Percentiles rank a stretch among this genome's conserved stretches.
These are phyloP conservation scores for Diadromus collaris DNA, from an alignment of 2,888 invertebrate species.

Conservation along the genomic window DNA sequence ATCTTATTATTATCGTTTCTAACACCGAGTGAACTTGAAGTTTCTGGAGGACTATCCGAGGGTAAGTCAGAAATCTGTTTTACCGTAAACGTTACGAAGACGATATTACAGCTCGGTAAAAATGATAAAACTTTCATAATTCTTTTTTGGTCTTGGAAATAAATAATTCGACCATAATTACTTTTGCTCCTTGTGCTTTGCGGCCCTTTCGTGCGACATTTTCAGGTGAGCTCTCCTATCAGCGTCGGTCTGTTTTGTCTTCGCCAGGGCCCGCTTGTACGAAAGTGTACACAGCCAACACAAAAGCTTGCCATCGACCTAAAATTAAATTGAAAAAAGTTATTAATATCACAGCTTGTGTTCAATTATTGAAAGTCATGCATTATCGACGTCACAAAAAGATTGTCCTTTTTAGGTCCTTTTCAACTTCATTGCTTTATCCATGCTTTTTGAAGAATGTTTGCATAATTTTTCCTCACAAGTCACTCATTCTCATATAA, in stretches of 20 bases:
- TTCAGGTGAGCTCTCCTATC: conserved; percentile 85
- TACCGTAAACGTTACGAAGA: neutral
- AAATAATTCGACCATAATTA: conserved; percentile 78
- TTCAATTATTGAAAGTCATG: too few species aligned
- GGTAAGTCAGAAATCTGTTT: neutral
- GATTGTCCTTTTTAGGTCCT: neutral
- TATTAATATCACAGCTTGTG: neutral
- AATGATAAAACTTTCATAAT: neutral
- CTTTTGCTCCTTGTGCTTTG: conserved; percentile 82
- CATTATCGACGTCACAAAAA: neutral
- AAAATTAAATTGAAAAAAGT: conserved; percentile 71
- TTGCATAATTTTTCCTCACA: neutral
- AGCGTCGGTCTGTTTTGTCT: conserved; percentile 92
- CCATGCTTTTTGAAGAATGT: neutral
- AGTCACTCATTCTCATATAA: neutral
- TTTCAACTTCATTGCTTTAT: neutral
- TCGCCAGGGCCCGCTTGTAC: conserved; percentile 94
- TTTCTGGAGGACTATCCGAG: neutral
- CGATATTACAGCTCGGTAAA: neutral
- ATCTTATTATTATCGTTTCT: neutral
- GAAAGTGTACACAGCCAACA: conserved; percentile 98
- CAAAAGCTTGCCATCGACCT: conserved; percentile 97
- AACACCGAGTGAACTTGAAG: neutral
- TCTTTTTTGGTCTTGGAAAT: neutral
- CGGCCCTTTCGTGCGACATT: conserved; percentile 81